These are phyloP conservation scores for Lampropteryx suffumata DNA, from an alignment of 2,888 invertebrate genomes.

Conservation along the genomic window DNA sequence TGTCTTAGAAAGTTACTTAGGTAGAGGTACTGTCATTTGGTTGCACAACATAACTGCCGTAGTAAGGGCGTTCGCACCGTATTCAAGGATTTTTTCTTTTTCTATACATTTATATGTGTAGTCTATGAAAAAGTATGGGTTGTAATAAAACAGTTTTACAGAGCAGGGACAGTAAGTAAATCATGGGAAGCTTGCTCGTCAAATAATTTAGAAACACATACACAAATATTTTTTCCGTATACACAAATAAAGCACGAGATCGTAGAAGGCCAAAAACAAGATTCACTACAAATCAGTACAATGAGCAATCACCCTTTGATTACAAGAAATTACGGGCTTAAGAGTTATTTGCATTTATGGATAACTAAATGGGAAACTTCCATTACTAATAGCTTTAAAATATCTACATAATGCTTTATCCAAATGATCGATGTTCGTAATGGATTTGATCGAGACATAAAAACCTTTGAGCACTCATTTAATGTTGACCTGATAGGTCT, in stretches of 20 bases:
- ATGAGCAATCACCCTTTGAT: background rate
- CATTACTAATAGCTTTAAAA: conserved; percentile 26
- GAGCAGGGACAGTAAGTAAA: too few species aligned
- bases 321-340: conserved; percentile 30
- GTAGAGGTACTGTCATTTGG: conserved; percentile 45
- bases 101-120: too few species aligned
- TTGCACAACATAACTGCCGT: conserved; percentile 51
- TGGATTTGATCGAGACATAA: conserved; percentile 8
- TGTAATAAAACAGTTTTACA: too few species aligned
- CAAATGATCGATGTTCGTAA: conserved; percentile 9
- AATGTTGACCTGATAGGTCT: too few species aligned
- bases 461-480: conserved; percentile 3
- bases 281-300: too few species aligned
- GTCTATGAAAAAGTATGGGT: too few species aligned
- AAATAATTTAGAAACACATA: too few species aligned
- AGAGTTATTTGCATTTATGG: conserved; percentile 44
- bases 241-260: too few species aligned
- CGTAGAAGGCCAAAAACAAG: too few species aligned
- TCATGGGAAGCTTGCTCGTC: too few species aligned
- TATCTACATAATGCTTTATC: conserved; percentile 22
- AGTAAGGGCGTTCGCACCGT: conserved; percentile 39
- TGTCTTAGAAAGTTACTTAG: conserved; percentile 59
- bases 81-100: background rate
- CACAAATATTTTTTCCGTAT: too few species aligned
- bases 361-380: conserved; percentile 27